A percentile compares a stretch with the other conserved stretches of the same genome.
Evolutionary conservation across 1,140 invertebrate species (phyloP).

Genomic region (Venustaconcha ellipsiformis): DNA sequence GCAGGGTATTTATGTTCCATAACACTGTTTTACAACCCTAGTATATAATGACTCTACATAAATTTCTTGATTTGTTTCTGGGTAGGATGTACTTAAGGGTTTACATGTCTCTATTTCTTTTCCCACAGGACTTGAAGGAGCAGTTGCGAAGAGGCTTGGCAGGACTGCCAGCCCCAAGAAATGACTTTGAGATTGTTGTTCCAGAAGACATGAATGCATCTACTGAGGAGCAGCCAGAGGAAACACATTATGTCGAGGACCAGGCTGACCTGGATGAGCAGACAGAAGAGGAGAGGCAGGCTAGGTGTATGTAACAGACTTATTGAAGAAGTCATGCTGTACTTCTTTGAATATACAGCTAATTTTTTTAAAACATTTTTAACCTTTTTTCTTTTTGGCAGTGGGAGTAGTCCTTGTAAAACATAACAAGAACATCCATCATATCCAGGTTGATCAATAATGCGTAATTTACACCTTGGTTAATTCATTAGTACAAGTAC

Average conservation of each 20-base stretch:
- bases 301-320: slow-evolving; percentile 71
- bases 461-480: too few relatives aligned
- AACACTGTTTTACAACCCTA: neutral
- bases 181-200: slow-evolving; percentile 99
- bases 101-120: neutral
- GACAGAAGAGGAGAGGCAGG: slow-evolving; percentile 74
- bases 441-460: too few relatives aligned
- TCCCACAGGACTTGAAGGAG: slow-evolving; percentile 66
- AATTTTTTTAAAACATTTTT: too few relatives aligned
- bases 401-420: too few relatives aligned
- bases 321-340: slow-evolving; percentile 7
- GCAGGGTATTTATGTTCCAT: too few relatives aligned
- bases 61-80: too few relatives aligned
- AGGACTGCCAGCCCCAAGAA: slow-evolving; percentile 88
- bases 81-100: neutral
- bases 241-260: slow-evolving; percentile 64
- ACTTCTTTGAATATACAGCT: too few relatives aligned
- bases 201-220: slow-evolving; percentile 82
- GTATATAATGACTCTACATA: neutral
- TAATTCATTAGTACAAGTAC: too few relatives aligned
- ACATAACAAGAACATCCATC: too few relatives aligned
- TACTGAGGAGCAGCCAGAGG: slow-evolving; percentile 65
- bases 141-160: slow-evolving; percentile 83
- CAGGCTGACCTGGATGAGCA: slow-evolving; percentile 91
- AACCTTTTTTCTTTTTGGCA: too few relatives aligned